Evolutionary conservation across 2,888 invertebrate genomes (phyloP), one percentile per base, ranked within the genome.

Genomic region (Aporophyla nigra): DNA sequence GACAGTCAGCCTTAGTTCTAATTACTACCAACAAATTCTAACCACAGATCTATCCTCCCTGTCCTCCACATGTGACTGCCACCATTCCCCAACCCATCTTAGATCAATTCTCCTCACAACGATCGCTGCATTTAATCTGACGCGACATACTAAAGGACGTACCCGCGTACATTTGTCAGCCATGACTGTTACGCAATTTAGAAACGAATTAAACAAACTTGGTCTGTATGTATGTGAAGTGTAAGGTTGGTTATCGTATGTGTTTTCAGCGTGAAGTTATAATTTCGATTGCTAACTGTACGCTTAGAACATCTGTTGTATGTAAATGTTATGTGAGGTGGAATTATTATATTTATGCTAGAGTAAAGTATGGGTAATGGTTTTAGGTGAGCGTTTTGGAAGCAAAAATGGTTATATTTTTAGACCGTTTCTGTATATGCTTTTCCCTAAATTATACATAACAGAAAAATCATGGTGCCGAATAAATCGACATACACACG

Each of bases 121-220:
- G 83, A 87, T 86, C 85, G 86, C 86, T 88, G 87, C 89, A 86
- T 90, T 91, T 91, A 93, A 93, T 93, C 90, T 89, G 83, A 84
- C 86, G 86, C 86, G 88, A 92, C 92, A 92, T 86, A 91, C 81
- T 90, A 91, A 87, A 92, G 92, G 92, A 90, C 89, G 92, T 86
- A 81, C 91, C 90, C 87, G 51, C 81, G 88, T 87, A 90, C 91
- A 92, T 92, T 92, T 91, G 89, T 92, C 92, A 90, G 83, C 75
- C 86, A 49, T 78, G 82, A 68, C 67, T 82, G 78, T 76, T 67
- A 72, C 59, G 59, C 80, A 83, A 86, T 86, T 87, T 73, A 75
- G 19, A 71, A 62, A 19, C 49, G 10, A 27, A 69, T 72, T 65
- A 65, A 68, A 67, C 76, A 66, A 81, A 33, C 24, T 65, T 69